Base-by-base conservation (phyloP, 2,797 vertebrate species). In the Lepilemur septentrionalis region DNA sequence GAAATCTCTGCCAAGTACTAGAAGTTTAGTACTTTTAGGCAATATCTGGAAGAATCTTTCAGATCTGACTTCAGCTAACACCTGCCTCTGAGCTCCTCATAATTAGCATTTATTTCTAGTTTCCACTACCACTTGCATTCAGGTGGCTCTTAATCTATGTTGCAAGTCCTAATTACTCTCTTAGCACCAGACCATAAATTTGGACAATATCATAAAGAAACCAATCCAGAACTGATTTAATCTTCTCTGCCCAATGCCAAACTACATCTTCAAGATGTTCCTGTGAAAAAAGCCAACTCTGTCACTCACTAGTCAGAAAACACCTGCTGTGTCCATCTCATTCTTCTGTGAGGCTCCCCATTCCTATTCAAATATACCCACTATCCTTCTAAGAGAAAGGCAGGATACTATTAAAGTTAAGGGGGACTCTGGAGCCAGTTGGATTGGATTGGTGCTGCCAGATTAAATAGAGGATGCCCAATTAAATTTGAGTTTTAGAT, bases 1-100 rank as follows among this genome's bases (percentile, higher is more conserved):
- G 46, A 86, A 96, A 96, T 63, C 72, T 95, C 52, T 52, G 22
- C 46, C 23, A 50, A 91, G 25, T 82, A 57, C n/a, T 69, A 69
- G n/a, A 17, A 82, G 7, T 35, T 83, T 88, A 82, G 88, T 7
- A 50, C 28, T 73, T 43, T 48, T n/a, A 46, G 10, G 50, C 46
- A 38, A 50, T 55, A 90, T 85, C 61, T 89, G 14, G 55, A 81
- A 96, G 61, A 28, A 76, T 92, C 41, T 65, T 78, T 88, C 43
- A 10, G 20, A 35, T 72, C 67, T 78, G 3, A 70, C 55, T 91
- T 79, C 92, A 91, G n/a, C 17, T 85, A 76, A 79, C 10, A 70
- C 2, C 23, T 4, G 46, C 2, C 20, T 89, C 78, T 84, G 52
- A 83, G 81, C 43, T 89, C 25, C 70, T 69, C 25, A 83, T 38